These are phyloP conservation scores for Cheilinus undulatus DNA, from an alignment of 2,113 vertebrate species.

Conservation along the genomic window DNA sequence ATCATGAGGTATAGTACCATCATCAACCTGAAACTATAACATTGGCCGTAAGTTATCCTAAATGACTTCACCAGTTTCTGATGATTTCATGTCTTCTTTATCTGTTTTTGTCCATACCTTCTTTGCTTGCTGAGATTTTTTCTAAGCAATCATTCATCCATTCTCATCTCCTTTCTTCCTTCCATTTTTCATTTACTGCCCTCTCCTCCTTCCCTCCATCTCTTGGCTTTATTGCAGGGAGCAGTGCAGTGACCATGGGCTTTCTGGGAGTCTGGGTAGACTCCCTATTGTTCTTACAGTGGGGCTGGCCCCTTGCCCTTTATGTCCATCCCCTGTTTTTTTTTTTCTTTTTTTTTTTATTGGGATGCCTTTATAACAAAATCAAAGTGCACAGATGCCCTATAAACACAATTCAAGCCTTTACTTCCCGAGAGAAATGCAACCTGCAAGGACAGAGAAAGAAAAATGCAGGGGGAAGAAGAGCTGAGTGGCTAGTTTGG, in stretches of 20 bases:
- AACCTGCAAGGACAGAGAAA: constrained; percentile 40
- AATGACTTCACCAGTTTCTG: no score
- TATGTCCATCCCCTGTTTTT: constrained; percentile 39
- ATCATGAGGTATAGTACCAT: no score
- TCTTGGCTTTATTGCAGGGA: constrained; percentile 43
- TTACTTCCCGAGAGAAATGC: constrained; percentile 46
- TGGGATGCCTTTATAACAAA: constrained; percentile 66
- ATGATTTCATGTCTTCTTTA: neutral
- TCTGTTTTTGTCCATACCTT: neutral
- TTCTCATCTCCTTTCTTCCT: neutral
- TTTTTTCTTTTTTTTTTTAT: no score
- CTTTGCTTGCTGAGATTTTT: neutral
- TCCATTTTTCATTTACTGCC: constrained; percentile 27
- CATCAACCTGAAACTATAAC: no score
- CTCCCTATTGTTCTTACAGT: constrained; percentile 49
- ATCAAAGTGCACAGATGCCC: constrained; percentile 52
- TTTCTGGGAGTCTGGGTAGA: constrained; percentile 8
- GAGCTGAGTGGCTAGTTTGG: neutral
- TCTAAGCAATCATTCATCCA: neutral
- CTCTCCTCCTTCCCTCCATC: constrained; percentile 8
- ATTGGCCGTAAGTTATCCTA: no score
- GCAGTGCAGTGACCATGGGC: constrained; percentile 42
- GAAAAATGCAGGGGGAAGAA: constrained; percentile 11
- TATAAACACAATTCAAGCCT: constrained; percentile 50
- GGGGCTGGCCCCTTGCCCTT: constrained; percentile 23